Evolutionary conservation across 1,140 invertebrate species (phyloP).

Genomic region (Drosophila punjabiensis): DNA sequence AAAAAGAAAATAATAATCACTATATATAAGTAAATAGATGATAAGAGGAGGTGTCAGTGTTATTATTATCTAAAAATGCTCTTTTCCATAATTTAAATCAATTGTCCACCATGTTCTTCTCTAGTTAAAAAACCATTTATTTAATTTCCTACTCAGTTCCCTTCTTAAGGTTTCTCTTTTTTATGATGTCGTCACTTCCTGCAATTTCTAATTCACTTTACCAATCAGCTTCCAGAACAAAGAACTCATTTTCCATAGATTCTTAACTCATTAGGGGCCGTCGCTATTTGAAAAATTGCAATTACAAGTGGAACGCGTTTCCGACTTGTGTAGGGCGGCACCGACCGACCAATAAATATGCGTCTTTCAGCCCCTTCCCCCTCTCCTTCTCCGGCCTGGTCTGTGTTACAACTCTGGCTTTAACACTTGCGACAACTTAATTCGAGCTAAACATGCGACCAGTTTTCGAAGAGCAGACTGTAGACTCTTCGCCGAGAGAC

Average conservation of each 20-base stretch:
- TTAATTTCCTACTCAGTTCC: not conserved
- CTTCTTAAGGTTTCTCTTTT: not conserved
- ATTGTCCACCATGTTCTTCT: not conserved
- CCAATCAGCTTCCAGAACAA: not conserved
- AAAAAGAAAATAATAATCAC: not conserved
- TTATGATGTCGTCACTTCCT: conserved; percentile 8
- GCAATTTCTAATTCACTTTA: conserved; percentile 9
- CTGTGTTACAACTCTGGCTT: conserved; percentile 28
- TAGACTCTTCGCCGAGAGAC: conserved; percentile 19
- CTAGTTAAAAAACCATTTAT: not conserved
- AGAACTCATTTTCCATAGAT: conserved; percentile 1
- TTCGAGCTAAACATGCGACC: conserved; percentile 66
- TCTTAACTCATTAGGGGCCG: conserved; percentile 14
- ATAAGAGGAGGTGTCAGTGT: not conserved
- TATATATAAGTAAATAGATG: not conserved
- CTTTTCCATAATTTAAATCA: not conserved
- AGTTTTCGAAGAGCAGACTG: conserved; percentile 16
- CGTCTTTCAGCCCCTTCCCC: conserved; percentile 12
- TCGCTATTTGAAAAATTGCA: conserved; percentile 43
- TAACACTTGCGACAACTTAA: conserved; percentile 80
- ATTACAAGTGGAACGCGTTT: conserved; percentile 67
- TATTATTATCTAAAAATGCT: not conserved
- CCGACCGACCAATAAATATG: conserved; percentile 42
- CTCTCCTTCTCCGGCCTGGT: not conserved
- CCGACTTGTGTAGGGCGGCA: conserved; percentile 52